Evolutionary conservation across 2,797 vertebrate species (phyloP).

Genomic region (Serranus cabrilla): DNA sequence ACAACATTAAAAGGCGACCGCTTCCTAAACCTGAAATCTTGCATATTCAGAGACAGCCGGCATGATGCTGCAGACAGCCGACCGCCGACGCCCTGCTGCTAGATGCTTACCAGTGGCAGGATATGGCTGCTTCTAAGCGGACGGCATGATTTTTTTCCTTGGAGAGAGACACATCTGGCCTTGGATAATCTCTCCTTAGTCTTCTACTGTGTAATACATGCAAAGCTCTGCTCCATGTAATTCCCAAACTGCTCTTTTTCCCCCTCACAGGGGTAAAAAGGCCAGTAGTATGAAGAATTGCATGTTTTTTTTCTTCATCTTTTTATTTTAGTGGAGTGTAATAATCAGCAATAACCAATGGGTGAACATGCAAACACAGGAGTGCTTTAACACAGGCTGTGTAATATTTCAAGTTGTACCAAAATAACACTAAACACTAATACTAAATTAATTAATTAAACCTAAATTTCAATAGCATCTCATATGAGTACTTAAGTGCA

Average conservation of each 20-base stretch:
- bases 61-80: conserved; percentile 71
- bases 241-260: conserved; percentile 73
- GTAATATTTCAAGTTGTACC: too few relatives aligned
- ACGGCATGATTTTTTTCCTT: conserved; percentile 63
- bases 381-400: too few relatives aligned
- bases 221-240: conserved; percentile 80
- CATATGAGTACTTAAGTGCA: too few relatives aligned
- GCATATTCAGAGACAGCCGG: conserved; percentile 73
- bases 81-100: conserved; percentile 67
- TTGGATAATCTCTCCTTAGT: conserved; percentile 82
- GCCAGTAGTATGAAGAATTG: conserved; percentile 27
- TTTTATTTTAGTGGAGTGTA: too few relatives aligned
- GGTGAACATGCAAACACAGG: too few relatives aligned
- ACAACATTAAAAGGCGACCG: conserved; percentile 62
- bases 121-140: conserved; percentile 71
- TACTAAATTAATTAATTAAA: too few relatives aligned
- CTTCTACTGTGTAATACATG: conserved; percentile 80
- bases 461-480: too few relatives aligned
- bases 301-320: conserved; percentile 3
- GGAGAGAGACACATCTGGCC: conserved; percentile 83
- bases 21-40: conserved; percentile 78
- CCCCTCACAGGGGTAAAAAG: conserved; percentile 53
- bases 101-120: conserved; percentile 65
- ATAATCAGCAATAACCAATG: too few relatives aligned
- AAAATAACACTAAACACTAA: too few relatives aligned